phyloP scores from a whole-genome alignment of 2,113 vertebrate species.

The Callithrix jacchus region DNA sequence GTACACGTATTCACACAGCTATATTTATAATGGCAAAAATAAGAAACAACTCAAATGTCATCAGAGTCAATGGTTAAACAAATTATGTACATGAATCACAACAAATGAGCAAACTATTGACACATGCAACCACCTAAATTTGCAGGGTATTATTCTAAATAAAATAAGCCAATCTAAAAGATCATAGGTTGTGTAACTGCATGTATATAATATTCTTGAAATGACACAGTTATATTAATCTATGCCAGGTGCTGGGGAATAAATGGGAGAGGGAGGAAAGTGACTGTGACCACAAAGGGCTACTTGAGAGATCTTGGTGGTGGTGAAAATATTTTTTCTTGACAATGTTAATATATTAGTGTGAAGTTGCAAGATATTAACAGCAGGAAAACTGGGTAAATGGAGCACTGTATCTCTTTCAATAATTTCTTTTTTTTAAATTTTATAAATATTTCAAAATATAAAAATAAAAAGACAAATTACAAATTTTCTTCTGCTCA shows the following conservation, averaged over 20 bases:
- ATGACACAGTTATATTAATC: too few species aligned
- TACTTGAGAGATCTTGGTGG: too few species aligned
- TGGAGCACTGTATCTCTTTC: too few species aligned
- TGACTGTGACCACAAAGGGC: too few species aligned
- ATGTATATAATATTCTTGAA: too few species aligned
- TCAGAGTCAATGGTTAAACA: background rate
- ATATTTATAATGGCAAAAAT: background rate
- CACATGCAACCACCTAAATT: background rate
- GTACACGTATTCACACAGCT: background rate
- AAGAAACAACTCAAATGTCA: background rate
- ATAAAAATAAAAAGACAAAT: background rate
- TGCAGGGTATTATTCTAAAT: background rate
- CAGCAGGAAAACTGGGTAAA: too few species aligned
- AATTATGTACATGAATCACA: background rate
- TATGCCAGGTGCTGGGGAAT: too few species aligned
- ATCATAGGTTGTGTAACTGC: background rate
- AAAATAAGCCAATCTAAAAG: background rate
- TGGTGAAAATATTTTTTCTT: background rate
- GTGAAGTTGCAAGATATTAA: too few species aligned
- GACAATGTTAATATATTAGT: background rate
- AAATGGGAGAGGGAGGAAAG: too few species aligned
- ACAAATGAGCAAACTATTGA: background rate
- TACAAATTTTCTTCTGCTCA: fast-evolving
- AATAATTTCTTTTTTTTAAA: too few species aligned
- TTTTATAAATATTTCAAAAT: too few species aligned